Conservation (phyloP, 2,113 vertebrate species). For the Hymenochirus boettgeri region DNA sequence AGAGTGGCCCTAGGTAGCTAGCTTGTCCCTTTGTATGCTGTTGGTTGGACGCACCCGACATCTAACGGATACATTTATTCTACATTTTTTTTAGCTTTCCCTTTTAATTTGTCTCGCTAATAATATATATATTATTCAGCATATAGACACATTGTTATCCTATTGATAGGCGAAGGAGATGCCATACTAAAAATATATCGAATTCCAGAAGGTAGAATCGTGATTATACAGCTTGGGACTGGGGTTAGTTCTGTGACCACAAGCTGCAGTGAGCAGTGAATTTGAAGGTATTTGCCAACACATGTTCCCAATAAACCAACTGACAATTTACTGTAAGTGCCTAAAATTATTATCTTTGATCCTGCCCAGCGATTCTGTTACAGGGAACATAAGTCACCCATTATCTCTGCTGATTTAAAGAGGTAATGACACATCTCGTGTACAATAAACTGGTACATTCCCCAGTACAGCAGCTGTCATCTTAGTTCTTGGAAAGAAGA, state of each 20-base stretch:
- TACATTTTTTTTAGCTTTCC: no score
- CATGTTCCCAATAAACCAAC: neutral
- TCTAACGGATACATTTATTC: no score
- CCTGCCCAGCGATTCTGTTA: neutral
- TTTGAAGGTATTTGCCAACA: neutral
- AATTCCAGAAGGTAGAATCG: neutral
- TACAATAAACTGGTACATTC: slow-evolving; percentile 7
- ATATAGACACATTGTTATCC: neutral
- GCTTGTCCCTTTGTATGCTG: no score
- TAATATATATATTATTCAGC: no score
- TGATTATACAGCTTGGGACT: neutral
- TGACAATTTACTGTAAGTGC: neutral
- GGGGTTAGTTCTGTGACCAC: neutral
- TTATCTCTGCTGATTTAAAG: slow-evolving; percentile 1
- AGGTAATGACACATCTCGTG: slow-evolving; percentile 10
- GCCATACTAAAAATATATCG: neutral
- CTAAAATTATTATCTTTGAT: neutral
- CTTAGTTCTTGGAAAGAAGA: slow-evolving; percentile 20
- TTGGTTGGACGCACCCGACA: no score
- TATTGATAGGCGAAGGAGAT: neutral
- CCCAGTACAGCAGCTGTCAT: slow-evolving; percentile 10
- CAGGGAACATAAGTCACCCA: neutral
- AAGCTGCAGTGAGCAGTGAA: no score
- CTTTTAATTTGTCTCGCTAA: no score
- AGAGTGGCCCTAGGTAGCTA: no score